Base-by-base conservation (phyloP, 2,113 vertebrate genomes). In the Trinectes maculatus region DNA sequence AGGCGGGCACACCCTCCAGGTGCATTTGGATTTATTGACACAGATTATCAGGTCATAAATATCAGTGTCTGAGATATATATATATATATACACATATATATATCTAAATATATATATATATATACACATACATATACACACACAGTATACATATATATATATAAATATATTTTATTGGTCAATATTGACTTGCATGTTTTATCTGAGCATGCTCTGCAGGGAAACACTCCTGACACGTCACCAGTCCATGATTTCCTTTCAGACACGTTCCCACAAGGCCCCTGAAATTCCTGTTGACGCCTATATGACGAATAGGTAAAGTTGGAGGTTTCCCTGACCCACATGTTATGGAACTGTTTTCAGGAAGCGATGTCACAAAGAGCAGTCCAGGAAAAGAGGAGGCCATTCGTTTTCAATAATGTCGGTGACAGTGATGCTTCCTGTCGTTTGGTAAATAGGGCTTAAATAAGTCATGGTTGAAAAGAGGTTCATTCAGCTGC, bases 41-140 rank as follows among this genome's bases (percentile, higher is more conserved):
- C 19, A 22, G 31, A 36, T 60, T 53, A 60, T 52, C 24, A 18
- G 4, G 36, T n/a, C 16, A 65, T 68, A 69, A 51, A 65, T 40
- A 21, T 2, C 36, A 13, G 4, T 55, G 37, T 46, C 36, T 29
- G 4, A 49, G n/a, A n/a, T n/a, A n/a, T n/a, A n/a, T n/a, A n/a
- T n/a, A n/a, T n/a, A n/a, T n/a, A n/a, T n/a, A n/a, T n/a, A n/a
- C n/a, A n/a, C n/a, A n/a, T n/a, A n/a, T n/a, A n/a, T n/a, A n/a
- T n/a, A n/a, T n/a, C n/a, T n/a, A n/a, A n/a, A n/a, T n/a, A n/a
- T n/a, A n/a, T n/a, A n/a, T n/a, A n/a, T n/a, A n/a, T n/a, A n/a
- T n/a, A n/a, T n/a, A n/a, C n/a, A n/a, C n/a, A n/a, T n/a, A n/a
- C n/a, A n/a, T n/a, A n/a, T n/a, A n/a, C n/a, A n/a, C n/a, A n/a